phyloP scores from a whole-genome alignment of 2,797 vertebrate species.

The Sphenodon punctatus region DNA sequence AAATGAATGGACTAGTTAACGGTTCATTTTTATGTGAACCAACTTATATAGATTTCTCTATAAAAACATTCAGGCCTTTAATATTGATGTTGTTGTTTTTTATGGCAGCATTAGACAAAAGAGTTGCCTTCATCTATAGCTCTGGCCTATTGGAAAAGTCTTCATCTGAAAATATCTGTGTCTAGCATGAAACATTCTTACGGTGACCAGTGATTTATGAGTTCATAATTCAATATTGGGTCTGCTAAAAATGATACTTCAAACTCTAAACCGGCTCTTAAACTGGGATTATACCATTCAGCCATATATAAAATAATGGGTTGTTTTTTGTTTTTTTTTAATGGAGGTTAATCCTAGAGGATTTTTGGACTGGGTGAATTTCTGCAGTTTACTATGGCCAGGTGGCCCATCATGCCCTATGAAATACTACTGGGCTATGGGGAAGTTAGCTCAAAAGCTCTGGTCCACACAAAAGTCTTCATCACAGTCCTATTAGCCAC shows the following conservation, averaged over 20 bases:
- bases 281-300: background rate
- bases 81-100: background rate
- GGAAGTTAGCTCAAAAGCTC: too few species aligned
- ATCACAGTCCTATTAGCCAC: too few species aligned
- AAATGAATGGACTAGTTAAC: background rate
- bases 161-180: background rate
- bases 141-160: background rate
- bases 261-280: background rate
- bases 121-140: background rate
- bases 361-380: too few species aligned
- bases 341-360: too few species aligned
- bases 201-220: background rate
- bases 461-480: too few species aligned
- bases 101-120: background rate
- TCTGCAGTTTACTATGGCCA: too few species aligned
- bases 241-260: background rate
- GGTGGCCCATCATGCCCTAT: too few species aligned
- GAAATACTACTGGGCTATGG: too few species aligned
- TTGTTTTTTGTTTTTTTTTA: too few species aligned
- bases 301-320: too few species aligned
- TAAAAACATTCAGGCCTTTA: background rate
- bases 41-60: background rate
- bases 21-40: background rate
- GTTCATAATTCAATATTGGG: background rate
- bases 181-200: background rate